Evolutionary conservation across 2,797 vertebrate species (phyloP).

Genomic region (Danionella dracula): DNA sequence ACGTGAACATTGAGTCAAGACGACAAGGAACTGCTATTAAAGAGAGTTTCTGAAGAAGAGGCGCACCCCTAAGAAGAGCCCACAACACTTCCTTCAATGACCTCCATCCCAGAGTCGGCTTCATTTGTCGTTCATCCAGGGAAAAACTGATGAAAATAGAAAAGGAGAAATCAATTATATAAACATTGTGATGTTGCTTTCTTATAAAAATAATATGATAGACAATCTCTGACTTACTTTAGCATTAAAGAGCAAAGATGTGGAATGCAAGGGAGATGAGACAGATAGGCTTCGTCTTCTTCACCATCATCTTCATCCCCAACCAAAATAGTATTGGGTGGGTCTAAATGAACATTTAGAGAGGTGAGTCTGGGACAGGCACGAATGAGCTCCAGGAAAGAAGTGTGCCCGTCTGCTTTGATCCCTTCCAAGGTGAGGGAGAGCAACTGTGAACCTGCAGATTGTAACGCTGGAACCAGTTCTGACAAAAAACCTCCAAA

Average conservation of each 20-base stretch:
- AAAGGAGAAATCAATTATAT: no score
- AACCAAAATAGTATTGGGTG: constrained; percentile 3
- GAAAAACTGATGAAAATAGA: constrained; percentile 53
- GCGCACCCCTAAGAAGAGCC: constrained; percentile 61
- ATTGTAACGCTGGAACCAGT: constrained; percentile 51
- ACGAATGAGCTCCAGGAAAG: constrained; percentile 60
- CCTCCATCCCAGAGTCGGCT: constrained; percentile 44
- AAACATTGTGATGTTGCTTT: no score
- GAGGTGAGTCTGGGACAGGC: constrained; percentile 64
- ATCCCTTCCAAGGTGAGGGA: constrained; percentile 73
- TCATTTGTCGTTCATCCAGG: constrained; percentile 54
- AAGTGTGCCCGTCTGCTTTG: constrained; percentile 45
- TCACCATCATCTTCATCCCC: rapidly evolving
- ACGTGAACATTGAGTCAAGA: constrained; percentile 58
- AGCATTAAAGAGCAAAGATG: constrained; percentile 60
- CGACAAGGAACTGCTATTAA: constrained; percentile 66
- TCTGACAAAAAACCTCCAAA: constrained; percentile 55
- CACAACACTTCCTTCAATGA: constrained; percentile 56
- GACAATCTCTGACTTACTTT: constrained; percentile 52
- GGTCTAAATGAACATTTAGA: constrained; percentile 60
- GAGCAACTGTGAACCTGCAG: constrained; percentile 56
- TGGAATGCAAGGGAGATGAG: constrained; percentile 53
- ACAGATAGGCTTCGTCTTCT: background rate
- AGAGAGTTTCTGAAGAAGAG: constrained; percentile 57
- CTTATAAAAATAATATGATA: background rate